Percentiles rank a stretch among this genome's conserved stretches.
Conservation (phyloP, 2,888 invertebrate genomes). For the Heteropelma amictum region DNA sequence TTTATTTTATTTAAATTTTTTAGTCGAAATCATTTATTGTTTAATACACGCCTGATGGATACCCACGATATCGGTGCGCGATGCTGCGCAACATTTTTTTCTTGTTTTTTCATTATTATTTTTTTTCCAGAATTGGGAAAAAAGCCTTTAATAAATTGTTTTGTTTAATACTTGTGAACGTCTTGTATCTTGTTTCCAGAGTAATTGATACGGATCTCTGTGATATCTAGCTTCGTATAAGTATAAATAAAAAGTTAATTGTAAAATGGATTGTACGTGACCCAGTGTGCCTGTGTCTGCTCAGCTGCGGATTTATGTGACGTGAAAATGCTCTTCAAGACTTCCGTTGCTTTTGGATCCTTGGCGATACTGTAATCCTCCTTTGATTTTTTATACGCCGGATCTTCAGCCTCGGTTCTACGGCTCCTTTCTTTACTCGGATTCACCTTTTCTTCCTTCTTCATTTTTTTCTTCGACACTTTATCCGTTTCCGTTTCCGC, state of each 20-base stretch:
- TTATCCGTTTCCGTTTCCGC: slow-evolving; percentile 67
- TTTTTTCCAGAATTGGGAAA: slow-evolving; percentile 6
- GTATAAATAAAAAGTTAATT: no score
- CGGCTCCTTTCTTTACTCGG: slow-evolving; percentile 65
- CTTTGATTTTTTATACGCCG: slow-evolving; percentile 88
- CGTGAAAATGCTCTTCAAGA: slow-evolving; percentile 97
- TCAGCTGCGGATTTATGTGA: slow-evolving; percentile 91
- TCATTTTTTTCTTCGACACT: slow-evolving; percentile 72
- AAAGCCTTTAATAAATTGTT: slow-evolving; percentile 27
- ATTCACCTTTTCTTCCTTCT: slow-evolving; percentile 76
- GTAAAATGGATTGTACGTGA: slow-evolving; percentile 98
- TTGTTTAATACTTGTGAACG: slow-evolving; percentile 31
- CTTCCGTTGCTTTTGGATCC: slow-evolving; percentile 93
- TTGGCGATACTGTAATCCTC: slow-evolving; percentile 91
- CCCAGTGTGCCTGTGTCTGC: slow-evolving; percentile 96
- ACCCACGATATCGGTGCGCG: neutral
- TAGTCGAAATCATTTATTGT: slow-evolving; percentile 5
- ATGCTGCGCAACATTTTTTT: no score
- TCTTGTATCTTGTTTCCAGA: neutral
- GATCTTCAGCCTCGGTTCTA: slow-evolving; percentile 79
- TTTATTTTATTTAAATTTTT: slow-evolving; percentile 9
- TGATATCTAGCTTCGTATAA: neutral
- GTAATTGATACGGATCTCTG: neutral
- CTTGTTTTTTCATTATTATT: slow-evolving; percentile 15
- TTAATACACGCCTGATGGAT: neutral